phyloP scores from a whole-genome alignment of 2,113 vertebrate genomes.

The Elaphurus davidianus region DNA sequence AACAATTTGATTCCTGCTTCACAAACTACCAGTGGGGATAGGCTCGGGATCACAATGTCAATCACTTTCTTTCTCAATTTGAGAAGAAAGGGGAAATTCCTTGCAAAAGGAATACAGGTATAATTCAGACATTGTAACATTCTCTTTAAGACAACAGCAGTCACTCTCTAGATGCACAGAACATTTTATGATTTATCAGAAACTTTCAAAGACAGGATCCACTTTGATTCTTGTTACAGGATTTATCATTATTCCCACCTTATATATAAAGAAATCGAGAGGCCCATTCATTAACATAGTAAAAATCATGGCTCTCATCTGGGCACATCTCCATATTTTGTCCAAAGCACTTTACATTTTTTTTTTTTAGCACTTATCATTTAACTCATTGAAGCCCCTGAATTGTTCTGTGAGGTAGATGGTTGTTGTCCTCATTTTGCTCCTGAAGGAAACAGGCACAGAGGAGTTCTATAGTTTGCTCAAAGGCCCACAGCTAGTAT shows the following conservation, averaged over 20 bases:
- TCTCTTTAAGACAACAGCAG: not conserved
- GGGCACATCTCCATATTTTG: not conserved
- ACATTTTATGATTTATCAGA: not conserved
- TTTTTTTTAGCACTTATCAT: not conserved
- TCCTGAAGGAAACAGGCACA: not conserved
- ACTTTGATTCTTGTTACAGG: slow-evolving; percentile 19
- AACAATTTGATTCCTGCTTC: not conserved
- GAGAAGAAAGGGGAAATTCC: not conserved
- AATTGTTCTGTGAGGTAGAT: not conserved
- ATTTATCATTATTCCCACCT: slow-evolving; percentile 16
- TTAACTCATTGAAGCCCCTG: not conserved
- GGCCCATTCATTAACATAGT: slow-evolving; percentile 23
- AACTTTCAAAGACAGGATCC: not conserved
- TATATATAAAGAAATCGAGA: not conserved
- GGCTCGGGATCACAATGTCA: not conserved
- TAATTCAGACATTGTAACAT: not conserved
- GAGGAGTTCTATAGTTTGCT: not conserved
- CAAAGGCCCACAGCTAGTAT: not conserved
- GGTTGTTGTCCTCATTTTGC: not conserved
- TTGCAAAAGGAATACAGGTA: not conserved
- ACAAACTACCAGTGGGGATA: not conserved
- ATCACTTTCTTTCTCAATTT: not conserved
- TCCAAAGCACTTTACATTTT: not conserved
- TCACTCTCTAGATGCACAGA: not conserved
- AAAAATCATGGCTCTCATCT: not conserved